Evolutionary conservation across 2,113 vertebrate species (phyloP), one percentile per base, ranked within the genome.

Genomic region (Parotia lawesii): DNA sequence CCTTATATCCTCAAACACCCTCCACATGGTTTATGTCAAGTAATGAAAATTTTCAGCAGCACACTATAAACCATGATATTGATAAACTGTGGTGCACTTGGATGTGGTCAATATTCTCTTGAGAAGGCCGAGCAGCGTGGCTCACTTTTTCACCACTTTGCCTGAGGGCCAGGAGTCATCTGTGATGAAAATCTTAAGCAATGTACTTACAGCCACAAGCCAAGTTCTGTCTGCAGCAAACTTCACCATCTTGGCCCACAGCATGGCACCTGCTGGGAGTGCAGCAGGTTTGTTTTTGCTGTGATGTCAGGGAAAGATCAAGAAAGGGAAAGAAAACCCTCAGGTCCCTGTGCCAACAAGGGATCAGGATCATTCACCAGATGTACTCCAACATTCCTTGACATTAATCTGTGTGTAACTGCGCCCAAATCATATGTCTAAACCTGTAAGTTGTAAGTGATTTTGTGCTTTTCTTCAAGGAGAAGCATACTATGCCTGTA

Each of bases 31-130:
- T 74, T 81, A 40, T 5, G 8, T 25, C 12, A 40, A 47, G 62
- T 23, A 54, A 87, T 12, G 61, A 5, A 28, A n/a, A 48, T 35
- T 61, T 74, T 54, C 35, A 64, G 45, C 37, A 92, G 42, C 1
- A 9, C 1, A 0, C 17, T 20, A 22, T 11, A 82, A 87, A 85
- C 33, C 9, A 51, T 0, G 0, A 9, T 31, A 61, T 15, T 40
- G 51, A 84, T 50, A 72, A 80, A 37, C 22, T n/a, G 25, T 1
- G 2, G 20, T 10, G 11, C 33, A 71, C 29, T 3, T 56, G 33
- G 53, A 87, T 40, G 60, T 9, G 6, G 50, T 40, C 27, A 71
- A 16, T 23, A 50, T 1, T 12, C 24, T 85, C 62, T 17, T 40
- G 15, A 74, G 56, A 74, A 81, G 28, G 51, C 14, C 17, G 38